Percentiles rank a stretch among this genome's conserved stretches.
Conservation (phyloP, 2,888 invertebrate species). For the Aphidoletes aphidimyza region DNA sequence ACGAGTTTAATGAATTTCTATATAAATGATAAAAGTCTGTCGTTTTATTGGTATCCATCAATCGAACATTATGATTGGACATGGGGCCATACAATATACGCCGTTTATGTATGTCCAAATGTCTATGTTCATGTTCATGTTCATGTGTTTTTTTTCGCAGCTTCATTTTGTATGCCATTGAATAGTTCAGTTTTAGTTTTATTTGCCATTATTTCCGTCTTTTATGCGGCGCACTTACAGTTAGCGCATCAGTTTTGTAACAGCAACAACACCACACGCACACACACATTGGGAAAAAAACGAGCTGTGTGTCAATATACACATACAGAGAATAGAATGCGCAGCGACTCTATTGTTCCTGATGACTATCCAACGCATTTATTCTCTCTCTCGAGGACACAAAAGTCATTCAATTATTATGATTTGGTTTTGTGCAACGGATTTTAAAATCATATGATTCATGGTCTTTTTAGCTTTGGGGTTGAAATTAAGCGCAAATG, state of each 20-base stretch:
- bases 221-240: neutral
- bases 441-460: slow-evolving; percentile 7
- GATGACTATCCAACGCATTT: too few relatives aligned
- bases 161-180: too few relatives aligned
- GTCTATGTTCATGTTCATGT: too few relatives aligned
- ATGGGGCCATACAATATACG: too few relatives aligned
- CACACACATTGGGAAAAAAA: too few relatives aligned
- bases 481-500: slow-evolving; percentile 2
- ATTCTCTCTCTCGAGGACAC: too few relatives aligned
- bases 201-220: slow-evolving; percentile 3
- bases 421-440: slow-evolving; percentile 14
- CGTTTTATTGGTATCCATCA: neutral
- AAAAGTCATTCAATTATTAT: slow-evolving; percentile 8
- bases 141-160: too few relatives aligned
- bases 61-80: neutral
- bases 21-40: neutral
- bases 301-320: too few relatives aligned
- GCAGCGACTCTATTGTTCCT: too few relatives aligned
- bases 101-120: too few relatives aligned
- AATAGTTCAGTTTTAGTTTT: slow-evolving; percentile 10
- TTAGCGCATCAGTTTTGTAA: neutral
- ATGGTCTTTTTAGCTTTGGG: neutral
- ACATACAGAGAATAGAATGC: too few relatives aligned
- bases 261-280: neutral
- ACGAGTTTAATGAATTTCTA: slow-evolving; percentile 24